Evolutionary conservation across 2,888 invertebrate species (phyloP), one percentile per base, ranked within the genome.

Genomic region (Eledona agricola): DNA sequence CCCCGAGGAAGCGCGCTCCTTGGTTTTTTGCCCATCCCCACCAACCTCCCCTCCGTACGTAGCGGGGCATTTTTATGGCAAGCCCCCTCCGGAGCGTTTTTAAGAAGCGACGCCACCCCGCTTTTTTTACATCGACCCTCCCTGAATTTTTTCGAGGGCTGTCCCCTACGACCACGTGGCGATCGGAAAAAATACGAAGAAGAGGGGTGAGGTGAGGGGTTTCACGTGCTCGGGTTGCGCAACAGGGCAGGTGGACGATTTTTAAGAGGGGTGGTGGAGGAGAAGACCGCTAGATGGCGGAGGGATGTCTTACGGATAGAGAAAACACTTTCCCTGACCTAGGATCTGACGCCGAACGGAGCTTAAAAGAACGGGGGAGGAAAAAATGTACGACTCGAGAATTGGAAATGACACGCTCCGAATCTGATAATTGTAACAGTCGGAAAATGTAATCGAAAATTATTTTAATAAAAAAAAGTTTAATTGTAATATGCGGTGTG

Each of bases 21-120:
- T 72, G 70, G 65, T 73, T 74, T 75, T 75, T 74, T 72, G 63
- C 58, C 49, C 60, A 62, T 63, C 71, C 72, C 73, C 69, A 52
- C 73, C 66, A n/a, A n/a, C n/a, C n/a, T 60, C 58, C 53, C 23
- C 10, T 10, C 9, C 7, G 9, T 26, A 7, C n/a, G 9, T 7
- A 19, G 29, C 7, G 40, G 28, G 29, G 19, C n/a, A 37, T 37
- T 34, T 34, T 34, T 34, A 34, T 34, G 34, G 17, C 15, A 17
- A 16, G 17, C 15, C 34, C 34, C 16, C 34, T 35, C 35, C 35
- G 12, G 12, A 6, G 9, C 9, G n/a, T n/a, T n/a, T 37, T 16
- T 12, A 25, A 38, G 38, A 38, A n/a, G n/a, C 38, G 16, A 10
- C 17, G 12, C 38, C 12, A 13, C 9, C 25, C 16, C 38, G 7